Evolutionary conservation across 2,113 vertebrate genomes (phyloP).

Genomic region (Orientallactaga bullata): DNA sequence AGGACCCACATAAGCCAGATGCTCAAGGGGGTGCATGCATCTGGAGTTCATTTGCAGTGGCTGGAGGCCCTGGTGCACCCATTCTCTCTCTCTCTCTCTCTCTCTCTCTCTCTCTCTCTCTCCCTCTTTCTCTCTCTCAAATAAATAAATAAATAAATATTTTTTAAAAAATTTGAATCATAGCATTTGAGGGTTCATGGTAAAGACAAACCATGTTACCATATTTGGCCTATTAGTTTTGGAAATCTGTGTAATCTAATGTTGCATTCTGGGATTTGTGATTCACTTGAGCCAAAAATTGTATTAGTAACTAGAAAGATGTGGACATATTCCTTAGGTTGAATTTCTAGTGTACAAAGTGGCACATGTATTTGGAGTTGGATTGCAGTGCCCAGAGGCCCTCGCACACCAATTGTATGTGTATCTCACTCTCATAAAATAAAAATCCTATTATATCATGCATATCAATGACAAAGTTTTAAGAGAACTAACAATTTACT

Average conservation of each 20-base stretch:
- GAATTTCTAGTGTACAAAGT: neutral
- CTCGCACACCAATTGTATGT: too few relatives aligned
- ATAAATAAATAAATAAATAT: too few relatives aligned
- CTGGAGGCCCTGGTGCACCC: too few relatives aligned
- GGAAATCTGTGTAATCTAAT: conserved; percentile 5
- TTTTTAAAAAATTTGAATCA: neutral
- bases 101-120: too few relatives aligned
- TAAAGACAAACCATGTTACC: neutral
- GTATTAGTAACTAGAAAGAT: neutral
- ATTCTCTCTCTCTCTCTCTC: too few relatives aligned
- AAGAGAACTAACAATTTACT: conserved; percentile 63
- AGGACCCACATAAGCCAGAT: too few relatives aligned
- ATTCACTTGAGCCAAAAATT: neutral
- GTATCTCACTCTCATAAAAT: too few relatives aligned
- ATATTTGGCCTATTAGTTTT: neutral
- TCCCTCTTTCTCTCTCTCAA: too few relatives aligned
- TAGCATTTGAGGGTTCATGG: neutral
- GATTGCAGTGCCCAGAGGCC: too few relatives aligned
- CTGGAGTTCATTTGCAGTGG: too few relatives aligned
- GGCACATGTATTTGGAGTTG: too few relatives aligned
- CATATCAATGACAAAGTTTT: conserved; percentile 64
- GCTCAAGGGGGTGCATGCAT: too few relatives aligned
- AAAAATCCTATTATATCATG: conserved; percentile 33
- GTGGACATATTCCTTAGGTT: neutral
- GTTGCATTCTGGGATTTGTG: conserved; percentile 43